Evolutionary conservation across 2,113 vertebrate species (phyloP).

Genomic region (Clinocottus analis): DNA sequence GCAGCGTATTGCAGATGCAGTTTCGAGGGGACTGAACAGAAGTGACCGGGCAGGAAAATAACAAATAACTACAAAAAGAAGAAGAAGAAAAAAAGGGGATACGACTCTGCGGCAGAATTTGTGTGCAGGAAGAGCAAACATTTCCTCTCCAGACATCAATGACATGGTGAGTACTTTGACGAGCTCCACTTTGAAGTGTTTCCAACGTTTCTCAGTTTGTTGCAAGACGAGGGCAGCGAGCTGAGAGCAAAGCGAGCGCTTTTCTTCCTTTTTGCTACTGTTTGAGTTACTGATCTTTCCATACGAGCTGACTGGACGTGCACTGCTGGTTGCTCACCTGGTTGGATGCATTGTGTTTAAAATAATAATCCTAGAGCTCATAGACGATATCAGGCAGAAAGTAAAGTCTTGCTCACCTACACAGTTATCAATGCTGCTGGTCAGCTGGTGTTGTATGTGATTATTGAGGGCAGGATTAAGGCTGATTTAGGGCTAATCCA

Average conservation of each 20-base stretch:
- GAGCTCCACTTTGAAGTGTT: neutral
- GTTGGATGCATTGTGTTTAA: no score
- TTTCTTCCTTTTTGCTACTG: neutral
- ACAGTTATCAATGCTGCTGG: neutral
- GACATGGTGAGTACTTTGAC: constrained; percentile 55
- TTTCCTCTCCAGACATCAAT: constrained; percentile 22
- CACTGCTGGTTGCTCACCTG: no score
- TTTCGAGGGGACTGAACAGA: neutral
- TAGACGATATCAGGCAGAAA: neutral
- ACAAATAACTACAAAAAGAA: neutral
- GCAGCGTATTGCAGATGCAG: neutral
- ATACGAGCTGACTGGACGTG: neutral
- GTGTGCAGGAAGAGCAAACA: neutral
- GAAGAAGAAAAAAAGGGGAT: neutral
- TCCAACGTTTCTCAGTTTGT: neutral
- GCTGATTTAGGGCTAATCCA: neutral
- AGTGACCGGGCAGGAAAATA: constrained; percentile 3
- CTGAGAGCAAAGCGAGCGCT: no score
- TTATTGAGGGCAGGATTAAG: constrained; percentile 15
- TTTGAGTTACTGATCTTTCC: neutral
- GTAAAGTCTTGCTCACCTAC: neutral
- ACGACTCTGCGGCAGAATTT: neutral
- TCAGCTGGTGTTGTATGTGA: constrained; percentile 5
- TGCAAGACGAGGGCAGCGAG: neutral
- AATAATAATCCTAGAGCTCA: neutral